These are phyloP conservation scores for Clivina fossor DNA, from an alignment of 2,888 invertebrate genomes.

Conservation along the genomic window DNA sequence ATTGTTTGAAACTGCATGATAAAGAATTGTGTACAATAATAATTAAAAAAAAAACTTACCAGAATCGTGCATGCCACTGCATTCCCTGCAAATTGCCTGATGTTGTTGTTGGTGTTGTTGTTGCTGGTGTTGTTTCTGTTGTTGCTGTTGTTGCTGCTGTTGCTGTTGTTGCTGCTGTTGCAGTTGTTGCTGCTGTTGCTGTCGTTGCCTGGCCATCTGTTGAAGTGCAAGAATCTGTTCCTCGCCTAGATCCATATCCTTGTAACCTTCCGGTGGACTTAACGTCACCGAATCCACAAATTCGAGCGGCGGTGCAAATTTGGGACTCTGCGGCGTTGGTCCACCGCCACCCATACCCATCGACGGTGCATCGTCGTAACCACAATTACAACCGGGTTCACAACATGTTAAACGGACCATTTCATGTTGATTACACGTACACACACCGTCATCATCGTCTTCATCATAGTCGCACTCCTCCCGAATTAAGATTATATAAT, in stretches of 20 bases:
- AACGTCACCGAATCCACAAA: constrained; percentile 80
- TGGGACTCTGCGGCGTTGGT: constrained; percentile 56
- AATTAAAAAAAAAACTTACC: constrained; percentile 40
- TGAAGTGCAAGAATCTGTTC: constrained; percentile 61
- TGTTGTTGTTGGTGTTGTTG: constrained; percentile 55
- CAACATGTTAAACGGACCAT: constrained; percentile 65
- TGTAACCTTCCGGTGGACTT: constrained; percentile 90
- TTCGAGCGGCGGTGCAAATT: constrained; percentile 70
- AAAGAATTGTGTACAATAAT: constrained; percentile 3
- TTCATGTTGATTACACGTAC: constrained; percentile 73
- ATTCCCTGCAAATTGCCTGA: constrained; percentile 51
- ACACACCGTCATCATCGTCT: constrained; percentile 70
- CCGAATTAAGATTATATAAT: constrained; percentile 86
- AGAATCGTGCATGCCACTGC: constrained; percentile 51
- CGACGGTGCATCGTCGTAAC: constrained; percentile 46
- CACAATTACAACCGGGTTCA: constrained; percentile 64
- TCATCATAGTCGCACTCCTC: constrained; percentile 86
- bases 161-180: constrained; percentile 62
- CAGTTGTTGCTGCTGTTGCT: constrained; percentile 54
- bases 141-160: constrained; percentile 55
- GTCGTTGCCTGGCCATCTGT: constrained; percentile 52
- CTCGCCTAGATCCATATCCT: constrained; percentile 73
- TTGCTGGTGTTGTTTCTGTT: constrained; percentile 59
- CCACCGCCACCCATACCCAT: constrained; percentile 41
- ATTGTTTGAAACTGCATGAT: no score